Evolutionary conservation across 2,113 vertebrate genomes (phyloP), one percentile per base, ranked within the genome.

Genomic region (Tympanuchus pallidicinctus): DNA sequence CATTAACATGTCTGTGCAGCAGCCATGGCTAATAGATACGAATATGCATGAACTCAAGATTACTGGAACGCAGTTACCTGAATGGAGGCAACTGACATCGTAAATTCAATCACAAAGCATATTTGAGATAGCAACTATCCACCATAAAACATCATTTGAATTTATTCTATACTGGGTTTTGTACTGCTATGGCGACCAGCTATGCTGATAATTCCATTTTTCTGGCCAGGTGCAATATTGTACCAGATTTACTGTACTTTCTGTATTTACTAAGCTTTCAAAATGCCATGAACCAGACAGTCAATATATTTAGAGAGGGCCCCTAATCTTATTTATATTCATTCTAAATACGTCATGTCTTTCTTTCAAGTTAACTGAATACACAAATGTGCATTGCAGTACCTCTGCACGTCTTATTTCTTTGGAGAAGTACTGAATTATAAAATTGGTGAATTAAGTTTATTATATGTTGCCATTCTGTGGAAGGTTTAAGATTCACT

Each of bases 261-360:
- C 64, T 63, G 61, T 63, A 93, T 71, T n/a, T 73, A 74, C 25
- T 85, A 74, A 76, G 87, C 45, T 82, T 89, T 82, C 64, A 85
- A 93, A 96, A 91, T 86, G 75, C 60, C 69, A 86, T 40, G 87
- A 85, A 70, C 10, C 47, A 93, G 72, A 88, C 21, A 71, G 84
- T 38, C 93, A 93, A 66, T 79, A 61, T 56, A 64, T 70, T 82
- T 59, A 74, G 63, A 66, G 32, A 71, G 34, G 59, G 14, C 34
- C 27, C 63, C 50, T 42, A 89, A 82, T 76, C 54, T 70, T 66
- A 64, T 56, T 80, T 63, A 66, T 25, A 73, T 32, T 91, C 19
- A 64, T 86, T 96, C 43, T 74, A 88, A 92, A 83, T 77, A 91
- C 6, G 45, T 28, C 80, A 66, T 74, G 60, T 74, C 43, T 78